These are phyloP conservation scores for Chrysomela aeneicollis DNA, from an alignment of 2,888 invertebrate species.

Conservation along the genomic window DNA sequence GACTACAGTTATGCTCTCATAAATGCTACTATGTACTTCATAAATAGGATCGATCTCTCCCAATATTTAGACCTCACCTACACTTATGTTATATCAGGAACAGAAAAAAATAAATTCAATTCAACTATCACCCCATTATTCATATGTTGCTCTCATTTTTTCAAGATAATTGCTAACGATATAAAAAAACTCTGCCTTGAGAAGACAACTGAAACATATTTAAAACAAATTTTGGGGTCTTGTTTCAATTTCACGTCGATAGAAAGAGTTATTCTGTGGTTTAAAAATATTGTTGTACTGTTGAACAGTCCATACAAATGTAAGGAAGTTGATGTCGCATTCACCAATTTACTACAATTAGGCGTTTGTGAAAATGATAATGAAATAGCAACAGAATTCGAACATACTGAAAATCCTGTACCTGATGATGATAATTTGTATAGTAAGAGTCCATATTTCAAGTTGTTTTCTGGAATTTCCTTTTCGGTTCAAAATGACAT, in stretches of 20 bases:
- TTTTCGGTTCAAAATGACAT: neutral
- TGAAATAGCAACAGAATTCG: neutral
- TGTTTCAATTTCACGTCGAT: slow-evolving; percentile 6
- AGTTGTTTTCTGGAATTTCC: slow-evolving; percentile 8
- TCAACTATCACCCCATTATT: slow-evolving; percentile 6
- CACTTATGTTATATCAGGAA: slow-evolving; percentile 3
- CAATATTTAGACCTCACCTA: slow-evolving; percentile 14
- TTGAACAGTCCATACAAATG: slow-evolving; percentile 7
- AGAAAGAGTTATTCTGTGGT: slow-evolving; percentile 1
- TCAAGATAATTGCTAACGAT: slow-evolving; percentile 15
- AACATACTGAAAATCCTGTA: neutral
- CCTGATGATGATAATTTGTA: neutral
- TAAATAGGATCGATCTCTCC: slow-evolving; percentile 6
- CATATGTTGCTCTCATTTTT: slow-evolving; percentile 22
- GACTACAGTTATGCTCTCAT: slow-evolving; percentile 21
- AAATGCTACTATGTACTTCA: slow-evolving; percentile 13
- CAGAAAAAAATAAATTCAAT: slow-evolving; percentile 6
- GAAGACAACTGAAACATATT: slow-evolving; percentile 5
- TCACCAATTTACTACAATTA: slow-evolving; percentile 3
- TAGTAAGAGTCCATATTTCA: slow-evolving; percentile 20
- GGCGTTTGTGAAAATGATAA: slow-evolving; percentile 9
- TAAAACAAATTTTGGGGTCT: slow-evolving; percentile 16
- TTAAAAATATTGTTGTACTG: slow-evolving; percentile 10
- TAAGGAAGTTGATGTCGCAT: neutral
- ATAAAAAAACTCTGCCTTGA: slow-evolving; percentile 19